Evolutionary conservation across 2,113 vertebrate species (phyloP), one percentile per base, ranked within the genome.

Genomic region (Megaleporinus macrocephalus): DNA sequence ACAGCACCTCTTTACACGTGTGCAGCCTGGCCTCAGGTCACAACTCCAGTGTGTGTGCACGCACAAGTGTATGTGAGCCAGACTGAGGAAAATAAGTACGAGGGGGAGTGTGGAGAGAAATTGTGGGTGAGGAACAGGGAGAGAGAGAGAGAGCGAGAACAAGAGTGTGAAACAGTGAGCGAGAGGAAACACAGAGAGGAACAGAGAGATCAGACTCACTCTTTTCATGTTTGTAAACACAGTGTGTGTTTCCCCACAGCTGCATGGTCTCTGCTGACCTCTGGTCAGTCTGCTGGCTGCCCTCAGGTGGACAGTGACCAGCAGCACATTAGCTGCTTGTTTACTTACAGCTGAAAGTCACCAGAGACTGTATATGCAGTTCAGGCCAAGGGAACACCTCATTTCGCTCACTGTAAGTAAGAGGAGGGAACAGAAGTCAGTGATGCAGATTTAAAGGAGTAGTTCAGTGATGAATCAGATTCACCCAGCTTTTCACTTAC

Each of bases 21-120:
- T 89, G 89, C 87, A 83, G 87, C 90, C 89, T 87, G 74, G 89
- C 90, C 87, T 89, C 83, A 83, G 91, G 91, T 93, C 90, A 90
- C 82, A 79, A 90, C 86, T 87, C 86, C 47, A 78, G 86, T 7
- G 55, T 82, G 61, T 77, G 72, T 74, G 68, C 49, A 27, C 70
- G 75, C 36, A 30, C 13, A 24, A 41, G 63, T 63, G 77, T 29
- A 22, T 62, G 30, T 73, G 29, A 81, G 84, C 15, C 72, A n/a
- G 47, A 80, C 75, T 84, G 69, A 81, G 62, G n/a, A 71, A 72
- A 55, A 65, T 59, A 13, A 69, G 27, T 2, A 76, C 83, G 77
- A 59, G 51, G 70, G 83, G 4, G 53, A 68, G 72, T 18, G 69
- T 30, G 53, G 87, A 16, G 24, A 36, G 55, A 75, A 49, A 41